These are phyloP conservation scores for Zophobas morio DNA, from an alignment of 1,140 invertebrate genomes.

Conservation along the genomic window DNA sequence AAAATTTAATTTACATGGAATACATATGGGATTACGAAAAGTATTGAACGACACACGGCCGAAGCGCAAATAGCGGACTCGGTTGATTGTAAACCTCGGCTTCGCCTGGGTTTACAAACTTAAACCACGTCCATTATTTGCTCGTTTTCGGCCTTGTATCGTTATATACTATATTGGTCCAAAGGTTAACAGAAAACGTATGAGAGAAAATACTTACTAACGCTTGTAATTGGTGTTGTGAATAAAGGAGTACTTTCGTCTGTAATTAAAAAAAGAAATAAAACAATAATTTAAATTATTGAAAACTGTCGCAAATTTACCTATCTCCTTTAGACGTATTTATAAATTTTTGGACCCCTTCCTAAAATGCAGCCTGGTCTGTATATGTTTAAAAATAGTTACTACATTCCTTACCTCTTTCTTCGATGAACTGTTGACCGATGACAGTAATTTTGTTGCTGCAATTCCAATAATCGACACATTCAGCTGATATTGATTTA, in stretches of 20 bases:
- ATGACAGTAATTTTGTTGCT: slow-evolving; percentile 4
- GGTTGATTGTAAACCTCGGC: no score
- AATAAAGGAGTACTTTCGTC: slow-evolving; percentile 65
- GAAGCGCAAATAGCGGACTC: no score
- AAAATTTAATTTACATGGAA: no score
- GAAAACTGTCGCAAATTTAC: slow-evolving; percentile 16
- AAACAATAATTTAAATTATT: slow-evolving; percentile 53
- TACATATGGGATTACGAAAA: no score
- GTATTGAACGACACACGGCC: no score
- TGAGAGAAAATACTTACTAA: slow-evolving; percentile 62
- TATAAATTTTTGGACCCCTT: slow-evolving; percentile 33
- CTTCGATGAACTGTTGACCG: slow-evolving; percentile 1
- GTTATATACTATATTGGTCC: no score
- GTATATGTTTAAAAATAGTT: slow-evolving; percentile 8
- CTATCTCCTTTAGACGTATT: slow-evolving; percentile 3
- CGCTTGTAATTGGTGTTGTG: slow-evolving; percentile 64
- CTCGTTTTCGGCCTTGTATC: no score
- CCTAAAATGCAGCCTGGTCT: slow-evolving; percentile 23
- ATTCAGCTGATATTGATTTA: not conserved
- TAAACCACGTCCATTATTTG: no score
- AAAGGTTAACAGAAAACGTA: slow-evolving; percentile 63
- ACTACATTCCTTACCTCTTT: slow-evolving; percentile 28
- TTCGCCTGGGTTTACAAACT: no score
- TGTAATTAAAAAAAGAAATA: slow-evolving; percentile 57
- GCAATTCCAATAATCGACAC: not conserved